phyloP scores from a whole-genome alignment of 2,113 vertebrate genomes.

The Pelmatolapia mariae region DNA sequence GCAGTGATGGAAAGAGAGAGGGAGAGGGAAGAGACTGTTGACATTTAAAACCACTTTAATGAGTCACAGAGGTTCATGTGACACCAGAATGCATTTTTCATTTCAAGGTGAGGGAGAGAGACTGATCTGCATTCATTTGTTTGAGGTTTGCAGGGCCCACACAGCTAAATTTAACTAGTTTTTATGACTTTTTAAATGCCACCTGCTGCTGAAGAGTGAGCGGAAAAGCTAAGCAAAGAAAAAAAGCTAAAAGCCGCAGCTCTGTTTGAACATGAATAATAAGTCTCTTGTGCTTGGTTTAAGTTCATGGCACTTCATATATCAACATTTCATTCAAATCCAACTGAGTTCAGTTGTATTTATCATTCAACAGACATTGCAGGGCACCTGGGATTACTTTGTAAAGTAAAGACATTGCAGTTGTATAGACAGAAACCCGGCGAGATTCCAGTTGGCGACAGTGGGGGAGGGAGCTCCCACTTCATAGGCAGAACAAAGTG shows the following conservation, averaged over 20 bases:
- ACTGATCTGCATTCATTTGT: neutral
- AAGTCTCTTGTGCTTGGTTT: neutral
- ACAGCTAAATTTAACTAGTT: neutral
- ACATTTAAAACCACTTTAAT: conserved; percentile 24
- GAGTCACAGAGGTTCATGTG: conserved; percentile 1
- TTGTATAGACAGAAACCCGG: neutral
- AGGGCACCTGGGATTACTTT: neutral
- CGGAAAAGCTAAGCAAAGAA: neutral
- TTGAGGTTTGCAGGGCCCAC: neutral
- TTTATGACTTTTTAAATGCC: conserved; percentile 17
- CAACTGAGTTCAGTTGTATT: neutral
- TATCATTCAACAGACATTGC: neutral
- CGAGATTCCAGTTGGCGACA: neutral
- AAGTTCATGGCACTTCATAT: neutral
- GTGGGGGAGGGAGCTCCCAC: neutral
- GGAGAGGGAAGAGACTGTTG: neutral
- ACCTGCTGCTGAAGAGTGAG: neutral
- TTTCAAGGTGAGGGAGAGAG: neutral
- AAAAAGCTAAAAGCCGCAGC: neutral
- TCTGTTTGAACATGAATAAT: neutral
- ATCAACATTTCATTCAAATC: neutral
- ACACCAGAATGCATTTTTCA: neutral
- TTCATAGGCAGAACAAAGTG: neutral
- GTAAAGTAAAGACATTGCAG: neutral
- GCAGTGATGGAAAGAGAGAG: neutral